phyloP scores from a whole-genome alignment of 1,140 invertebrate species.

The Samia ricini region DNA sequence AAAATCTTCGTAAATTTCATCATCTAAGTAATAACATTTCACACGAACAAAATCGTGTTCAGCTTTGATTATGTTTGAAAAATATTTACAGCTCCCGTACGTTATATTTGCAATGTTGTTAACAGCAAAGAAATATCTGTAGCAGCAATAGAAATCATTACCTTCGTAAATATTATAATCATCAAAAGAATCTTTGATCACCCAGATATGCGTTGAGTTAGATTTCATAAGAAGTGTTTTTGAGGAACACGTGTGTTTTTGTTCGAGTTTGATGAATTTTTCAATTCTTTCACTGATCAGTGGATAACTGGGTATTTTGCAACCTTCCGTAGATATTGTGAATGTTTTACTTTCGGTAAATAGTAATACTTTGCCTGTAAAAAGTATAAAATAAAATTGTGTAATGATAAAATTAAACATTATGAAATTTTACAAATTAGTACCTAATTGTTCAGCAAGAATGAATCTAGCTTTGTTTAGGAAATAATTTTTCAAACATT shows the following conservation, averaged over 20 bases:
- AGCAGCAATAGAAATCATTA: constrained; percentile 26
- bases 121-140: constrained; percentile 19
- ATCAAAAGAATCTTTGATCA: constrained; percentile 11
- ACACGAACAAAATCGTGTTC: constrained; percentile 25
- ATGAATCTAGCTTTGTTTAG: too few relatives aligned
- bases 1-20: constrained; percentile 24
- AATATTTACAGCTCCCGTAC: constrained; percentile 23
- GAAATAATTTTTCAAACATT: too few relatives aligned
- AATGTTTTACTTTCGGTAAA: neutral
- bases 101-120: constrained; percentile 14
- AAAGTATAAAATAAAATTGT: neutral
- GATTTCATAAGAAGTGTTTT: constrained; percentile 6
- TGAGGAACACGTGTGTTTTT: constrained; percentile 9
- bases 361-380: neutral
- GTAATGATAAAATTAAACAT: neutral
- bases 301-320: constrained; percentile 8
- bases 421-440: neutral
- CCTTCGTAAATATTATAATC: constrained; percentile 12
- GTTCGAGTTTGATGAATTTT: neutral
- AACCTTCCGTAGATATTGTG: constrained; percentile 18
- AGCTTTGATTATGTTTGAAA: constrained; percentile 18
- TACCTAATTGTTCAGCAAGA: too few relatives aligned
- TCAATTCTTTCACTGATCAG: neutral
- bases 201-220: constrained; percentile 24
- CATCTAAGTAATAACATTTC: constrained; percentile 23